Base-by-base conservation (phyloP, 2,888 invertebrate genomes). In the Crematogaster levior region DNA sequence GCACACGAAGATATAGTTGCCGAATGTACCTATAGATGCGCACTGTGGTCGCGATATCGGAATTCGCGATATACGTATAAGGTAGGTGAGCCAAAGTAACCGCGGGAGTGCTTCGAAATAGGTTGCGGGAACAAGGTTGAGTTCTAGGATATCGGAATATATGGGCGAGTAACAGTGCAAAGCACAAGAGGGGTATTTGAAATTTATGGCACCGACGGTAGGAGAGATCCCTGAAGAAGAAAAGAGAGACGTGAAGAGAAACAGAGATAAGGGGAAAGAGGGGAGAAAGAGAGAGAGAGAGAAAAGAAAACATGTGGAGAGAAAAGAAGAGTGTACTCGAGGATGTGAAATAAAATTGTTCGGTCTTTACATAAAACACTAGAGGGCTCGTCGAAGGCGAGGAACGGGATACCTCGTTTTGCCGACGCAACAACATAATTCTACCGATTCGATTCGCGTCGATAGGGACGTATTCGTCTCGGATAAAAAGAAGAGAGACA, bases 91-190 rank as follows among this genome's bases (percentile, higher is more conserved):
- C 89, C 90, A 83, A 89, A 90, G 90, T 89, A 89, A 89, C 90
- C 89, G 84, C 86, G 86, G 81, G 90, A 89, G 88, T 88, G 89
- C 88, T 83, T 85, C 84, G 89, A 86, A 89, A 89, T 85, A 88
- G 90, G 89, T 89, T 89, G 88, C 86, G 88, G 89, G 86, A 89
- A 89, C 89, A 89, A 89, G 89, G 90, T 89, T 88, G 85, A 89
- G 88, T 89, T 89, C 86, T 81, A 84, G 89, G 89, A 86, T 89
- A 89, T 89, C 89, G 84, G 88, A 86, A 89, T 89, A 85, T 89
- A 89, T 88, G 86, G 86, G 82, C 84, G 73, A 82, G 86, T 86
- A 89, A 85, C 86, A 86, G 87, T 65, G 89, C 82, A 84, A 86
- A 90, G 87, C 87, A 85, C 85, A 80, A 73, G 77, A 21, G 74